phyloP scores from a whole-genome alignment of 2,113 vertebrate species.

The Apaloderma vittatum region DNA sequence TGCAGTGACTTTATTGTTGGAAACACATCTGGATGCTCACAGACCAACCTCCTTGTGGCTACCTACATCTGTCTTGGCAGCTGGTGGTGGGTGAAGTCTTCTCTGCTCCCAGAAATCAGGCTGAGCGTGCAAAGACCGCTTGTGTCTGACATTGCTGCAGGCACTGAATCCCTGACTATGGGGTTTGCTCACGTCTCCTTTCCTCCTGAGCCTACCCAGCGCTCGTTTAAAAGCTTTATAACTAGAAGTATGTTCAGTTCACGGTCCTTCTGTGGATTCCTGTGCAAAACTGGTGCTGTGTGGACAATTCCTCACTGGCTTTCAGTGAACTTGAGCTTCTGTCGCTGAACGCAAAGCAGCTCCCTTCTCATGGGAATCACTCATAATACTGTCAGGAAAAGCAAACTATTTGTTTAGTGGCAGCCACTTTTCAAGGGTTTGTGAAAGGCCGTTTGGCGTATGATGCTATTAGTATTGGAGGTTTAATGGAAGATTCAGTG shows the following conservation, averaged over 20 bases:
- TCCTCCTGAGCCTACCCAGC: neutral
- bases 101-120: neutral
- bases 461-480: neutral
- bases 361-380: neutral
- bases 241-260: neutral
- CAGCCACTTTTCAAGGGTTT: neutral
- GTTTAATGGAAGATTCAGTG: neutral
- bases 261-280: neutral
- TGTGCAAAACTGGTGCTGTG: neutral
- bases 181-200: neutral
- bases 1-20: neutral
- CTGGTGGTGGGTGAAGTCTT: neutral
- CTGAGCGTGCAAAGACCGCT: neutral
- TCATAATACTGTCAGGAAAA: neutral
- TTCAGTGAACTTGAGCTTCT: neutral
- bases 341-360: neutral
- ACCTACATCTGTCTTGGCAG: neutral
- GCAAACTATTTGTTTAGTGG: neutral
- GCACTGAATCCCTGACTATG: neutral
- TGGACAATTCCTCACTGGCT: accelerated
- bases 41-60: neutral
- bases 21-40: conserved; percentile 29
- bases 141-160: neutral
- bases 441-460: neutral
- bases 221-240: neutral